Evolutionary conservation across 2,888 invertebrate genomes (phyloP), one percentile per base, ranked within the genome.

Genomic region (Tenthredo notha): DNA sequence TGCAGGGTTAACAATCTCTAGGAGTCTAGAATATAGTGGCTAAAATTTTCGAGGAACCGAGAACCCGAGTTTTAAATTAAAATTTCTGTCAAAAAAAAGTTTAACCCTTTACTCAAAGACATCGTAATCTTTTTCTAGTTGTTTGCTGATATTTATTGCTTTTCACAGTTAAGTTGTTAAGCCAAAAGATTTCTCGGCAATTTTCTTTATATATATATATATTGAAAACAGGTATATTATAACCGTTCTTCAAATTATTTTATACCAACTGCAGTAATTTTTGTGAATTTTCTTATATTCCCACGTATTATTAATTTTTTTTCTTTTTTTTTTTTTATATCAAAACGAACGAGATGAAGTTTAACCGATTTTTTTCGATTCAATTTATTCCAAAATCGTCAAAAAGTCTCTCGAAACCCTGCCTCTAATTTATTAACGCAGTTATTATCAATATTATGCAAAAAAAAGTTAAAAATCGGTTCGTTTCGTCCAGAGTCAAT

Each of bases 51-150:
- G 12, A 18, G 6, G 74, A 12, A 18, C 15, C 9, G 9, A 43
- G 43, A n/a, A 74, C 43, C 74, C 74, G n/a, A n/a, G 74, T 21
- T 43, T 29, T 18, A 9, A 21, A 12, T 25, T n/a, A n/a, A 43
- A 74, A 43, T 43, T 43, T 74, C 12, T 12, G 18, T 43, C 40
- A 74, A 74, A 43, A 74, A 43, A 74, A 74, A 43, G n/a, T 74
- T 43, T 43, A 74, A 74, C 74, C 74, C 74, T 74, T 74, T 74
- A 74, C 74, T 43, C 43, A 12, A 15, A 67, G 33, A 33, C 25
- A 33, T 18, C 43, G 43, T 40, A 43, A 21, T 29, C 43, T 74
- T 74, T 43, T 12, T 43, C 21, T 29, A 12, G 6, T 9, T 5
- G 40, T 15, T 9, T 5, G 40, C 25, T 29, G n/a, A 21, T 72